Percentiles rank a stretch among this genome's conserved stretches.
These are phyloP conservation scores for Caerostris extrusa DNA, from an alignment of 1,140 invertebrate genomes.

Conservation along the genomic window DNA sequence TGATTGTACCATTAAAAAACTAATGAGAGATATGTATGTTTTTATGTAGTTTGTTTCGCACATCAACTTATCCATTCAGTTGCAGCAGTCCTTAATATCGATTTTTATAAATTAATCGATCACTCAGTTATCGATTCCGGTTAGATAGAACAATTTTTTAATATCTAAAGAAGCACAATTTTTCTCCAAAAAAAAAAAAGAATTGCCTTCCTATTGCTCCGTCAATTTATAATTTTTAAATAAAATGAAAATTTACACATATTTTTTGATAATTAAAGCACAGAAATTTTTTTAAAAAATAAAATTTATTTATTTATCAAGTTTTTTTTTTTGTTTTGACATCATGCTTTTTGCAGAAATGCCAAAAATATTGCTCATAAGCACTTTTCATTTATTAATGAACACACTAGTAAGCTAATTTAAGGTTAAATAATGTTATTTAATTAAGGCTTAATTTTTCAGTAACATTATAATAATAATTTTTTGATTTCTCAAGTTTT, in stretches of 20 bases:
- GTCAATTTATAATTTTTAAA: constrained; percentile 21
- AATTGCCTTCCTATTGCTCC: background rate
- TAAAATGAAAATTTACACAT: background rate
- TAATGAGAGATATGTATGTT: background rate
- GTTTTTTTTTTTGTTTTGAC: no score
- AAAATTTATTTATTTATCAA: no score
- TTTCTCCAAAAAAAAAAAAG: background rate
- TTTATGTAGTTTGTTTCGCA: constrained; percentile 25
- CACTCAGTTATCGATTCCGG: background rate
- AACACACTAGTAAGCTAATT: no score
- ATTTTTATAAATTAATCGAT: constrained; percentile 12
- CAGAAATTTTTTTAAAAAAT: background rate
- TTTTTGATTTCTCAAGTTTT: no score
- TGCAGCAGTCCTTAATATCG: background rate
- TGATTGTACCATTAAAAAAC: background rate
- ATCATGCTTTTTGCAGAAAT: no score
- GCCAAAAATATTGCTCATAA: no score
- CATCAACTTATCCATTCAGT: background rate
- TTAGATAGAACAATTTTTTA: constrained; percentile 3
- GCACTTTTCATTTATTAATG: no score
- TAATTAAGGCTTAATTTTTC: no score
- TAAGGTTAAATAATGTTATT: no score
- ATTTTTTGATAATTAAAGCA: background rate
- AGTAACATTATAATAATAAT: no score
- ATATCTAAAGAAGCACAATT: constrained; percentile 5